Base-by-base conservation (phyloP, 2,888 invertebrate genomes). In the Drosophila crucigera region DNA sequence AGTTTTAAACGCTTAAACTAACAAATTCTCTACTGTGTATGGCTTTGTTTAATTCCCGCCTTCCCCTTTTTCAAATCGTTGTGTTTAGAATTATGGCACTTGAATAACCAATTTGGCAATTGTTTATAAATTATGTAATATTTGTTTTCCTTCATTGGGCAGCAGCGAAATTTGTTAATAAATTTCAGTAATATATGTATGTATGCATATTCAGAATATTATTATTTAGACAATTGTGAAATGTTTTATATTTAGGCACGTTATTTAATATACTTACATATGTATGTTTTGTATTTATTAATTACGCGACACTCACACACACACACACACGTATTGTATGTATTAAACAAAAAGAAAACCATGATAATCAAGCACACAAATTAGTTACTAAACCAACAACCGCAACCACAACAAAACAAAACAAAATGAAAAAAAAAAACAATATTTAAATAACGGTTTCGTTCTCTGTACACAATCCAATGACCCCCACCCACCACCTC, bases 241-340 rank as follows among this genome's bases (percentile, higher is more conserved):
- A 85, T 88, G 79, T 84, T 90, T 83, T 84, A 88, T 77, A 78
- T 72, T 89, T 90, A 89, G 84, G 82, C 85, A 86, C 80, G 86
- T 89, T 88, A 84, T 78, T 83, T 88, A 73, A 78, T 78, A 78
- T 79, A 79, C 78, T 72, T 80, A 77, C 71, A 68, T 70, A 76
- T 76, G 54, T 83, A 78, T 83, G 73, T 87, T 85, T 79, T 89
- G 73, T 82, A 84, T 74, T 72, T 68, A 86, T 79, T 82, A 74
- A 84, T 76, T 76, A 74, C 64, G 68, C 74, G 76, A 62, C 64
- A 67, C 33, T 61, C 41, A 66, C 47, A 39, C 61, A 56, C 41
- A 53, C 39, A 58, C 61, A 59, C 39, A 58, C 63, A 50, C 64
- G 58, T 79, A 67, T 67, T 83, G 59, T 77, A 73, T 66, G 68